phyloP scores from a whole-genome alignment of 1,140 invertebrate species.

The Asbolus verrucosus region DNA sequence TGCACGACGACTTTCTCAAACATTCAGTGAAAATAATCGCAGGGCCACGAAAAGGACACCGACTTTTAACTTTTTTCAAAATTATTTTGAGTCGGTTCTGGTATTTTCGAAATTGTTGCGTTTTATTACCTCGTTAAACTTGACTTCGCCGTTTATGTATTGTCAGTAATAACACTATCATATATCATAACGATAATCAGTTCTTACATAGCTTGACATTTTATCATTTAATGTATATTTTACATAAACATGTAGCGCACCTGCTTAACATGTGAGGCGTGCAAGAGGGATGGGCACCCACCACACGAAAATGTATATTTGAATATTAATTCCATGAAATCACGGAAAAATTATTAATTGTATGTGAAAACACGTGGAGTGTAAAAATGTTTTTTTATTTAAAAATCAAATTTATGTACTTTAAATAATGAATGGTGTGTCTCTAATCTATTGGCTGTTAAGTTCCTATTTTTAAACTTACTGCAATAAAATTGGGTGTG shows the following conservation, averaged over 20 bases:
- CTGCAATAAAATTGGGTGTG: not conserved
- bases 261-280: constrained; percentile 3
- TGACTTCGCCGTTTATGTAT: constrained; percentile 3
- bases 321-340: too few relatives aligned
- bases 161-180: constrained; percentile 6
- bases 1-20: constrained; percentile 27
- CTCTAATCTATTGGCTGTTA: too few relatives aligned
- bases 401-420: constrained; percentile 12
- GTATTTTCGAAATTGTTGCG: constrained; percentile 12
- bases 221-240: constrained; percentile 9
- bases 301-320: constrained; percentile 5
- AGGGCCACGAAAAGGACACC: constrained; percentile 26
- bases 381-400: too few relatives aligned
- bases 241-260: constrained; percentile 17
- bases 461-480: not conserved
- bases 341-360: too few relatives aligned
- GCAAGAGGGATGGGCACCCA: constrained; percentile 13
- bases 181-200: constrained; percentile 24
- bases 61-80: constrained; percentile 11
- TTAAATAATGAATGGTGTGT: too few relatives aligned
- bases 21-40: not conserved
- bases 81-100: not conserved
- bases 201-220: constrained; percentile 8
- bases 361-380: too few relatives aligned
- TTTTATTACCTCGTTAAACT: constrained; percentile 30